Conservation (phyloP, 2,113 vertebrate species). For the Struthidea cinerea region DNA sequence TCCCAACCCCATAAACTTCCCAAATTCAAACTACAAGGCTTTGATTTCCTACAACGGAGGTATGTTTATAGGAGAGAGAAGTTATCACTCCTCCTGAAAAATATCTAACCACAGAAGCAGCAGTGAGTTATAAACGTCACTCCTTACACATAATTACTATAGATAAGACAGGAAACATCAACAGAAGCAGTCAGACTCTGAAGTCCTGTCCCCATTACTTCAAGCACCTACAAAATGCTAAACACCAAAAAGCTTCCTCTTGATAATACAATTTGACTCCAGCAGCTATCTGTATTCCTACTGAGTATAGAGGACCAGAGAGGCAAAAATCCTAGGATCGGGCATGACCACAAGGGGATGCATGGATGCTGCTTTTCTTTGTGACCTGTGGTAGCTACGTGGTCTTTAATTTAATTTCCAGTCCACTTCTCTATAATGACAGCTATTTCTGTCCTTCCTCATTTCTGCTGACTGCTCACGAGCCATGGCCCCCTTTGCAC, state of each 20-base stretch:
- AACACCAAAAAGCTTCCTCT: background rate
- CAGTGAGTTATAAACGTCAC: background rate
- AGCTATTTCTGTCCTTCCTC: background rate
- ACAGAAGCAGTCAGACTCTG: background rate
- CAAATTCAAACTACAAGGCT: background rate
- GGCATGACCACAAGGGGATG: background rate
- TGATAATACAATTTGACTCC: background rate
- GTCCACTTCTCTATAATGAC: background rate
- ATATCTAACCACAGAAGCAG: background rate
- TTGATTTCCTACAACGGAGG: background rate
- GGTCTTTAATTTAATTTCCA: background rate
- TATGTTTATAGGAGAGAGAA: background rate
- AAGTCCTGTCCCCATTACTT: background rate
- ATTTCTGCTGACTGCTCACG: rapidly evolving
- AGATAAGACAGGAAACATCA: background rate
- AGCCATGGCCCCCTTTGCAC: rapidly evolving
- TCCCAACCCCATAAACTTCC: background rate
- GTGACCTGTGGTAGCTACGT: background rate
- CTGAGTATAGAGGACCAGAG: background rate
- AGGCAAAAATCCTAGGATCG: background rate
- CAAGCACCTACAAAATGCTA: background rate
- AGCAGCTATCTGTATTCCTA: background rate
- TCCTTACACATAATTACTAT: background rate
- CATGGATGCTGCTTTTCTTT: background rate
- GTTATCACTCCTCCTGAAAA: background rate